phyloP scores from a whole-genome alignment of 2,113 vertebrate genomes.

The Peromyscus maniculatus region DNA sequence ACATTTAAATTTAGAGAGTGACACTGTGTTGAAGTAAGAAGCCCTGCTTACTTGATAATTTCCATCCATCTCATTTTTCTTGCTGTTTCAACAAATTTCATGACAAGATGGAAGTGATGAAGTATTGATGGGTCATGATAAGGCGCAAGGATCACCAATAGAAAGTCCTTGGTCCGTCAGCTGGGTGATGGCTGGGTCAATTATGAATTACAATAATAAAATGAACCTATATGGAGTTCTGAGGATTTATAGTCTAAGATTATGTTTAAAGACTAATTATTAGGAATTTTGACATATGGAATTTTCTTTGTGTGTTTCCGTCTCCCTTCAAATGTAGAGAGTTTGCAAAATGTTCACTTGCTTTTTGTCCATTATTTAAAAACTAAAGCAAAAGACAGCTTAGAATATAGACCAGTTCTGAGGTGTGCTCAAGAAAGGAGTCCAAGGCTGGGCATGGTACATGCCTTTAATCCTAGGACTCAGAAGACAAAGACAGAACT shows the following conservation, averaged over 20 bases:
- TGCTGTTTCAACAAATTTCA: neutral
- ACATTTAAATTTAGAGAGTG: neutral
- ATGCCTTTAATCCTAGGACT: neutral
- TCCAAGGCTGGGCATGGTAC: too few species aligned
- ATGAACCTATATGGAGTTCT: neutral
- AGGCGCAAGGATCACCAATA: neutral
- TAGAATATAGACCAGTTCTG: neutral
- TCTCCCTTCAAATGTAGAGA: neutral
- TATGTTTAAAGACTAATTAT: constrained; percentile 1
- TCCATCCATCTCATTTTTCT: neutral
- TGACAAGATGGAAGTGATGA: neutral
- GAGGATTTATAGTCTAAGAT: neutral
- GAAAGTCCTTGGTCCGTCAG: neutral
- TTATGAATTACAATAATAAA: neutral
- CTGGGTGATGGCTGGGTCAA: neutral
- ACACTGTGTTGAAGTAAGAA: neutral
- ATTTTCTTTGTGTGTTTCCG: neutral
- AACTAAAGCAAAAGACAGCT: neutral
- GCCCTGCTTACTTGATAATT: neutral
- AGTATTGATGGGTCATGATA: neutral
- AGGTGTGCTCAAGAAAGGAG: neutral
- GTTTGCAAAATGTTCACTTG: neutral
- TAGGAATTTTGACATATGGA: neutral
- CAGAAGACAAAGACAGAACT: neutral
- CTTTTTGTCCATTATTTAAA: constrained; percentile 1